These are phyloP conservation scores for Sciurus vulgaris DNA, from an alignment of 2,797 vertebrate species.

Conservation along the genomic window DNA sequence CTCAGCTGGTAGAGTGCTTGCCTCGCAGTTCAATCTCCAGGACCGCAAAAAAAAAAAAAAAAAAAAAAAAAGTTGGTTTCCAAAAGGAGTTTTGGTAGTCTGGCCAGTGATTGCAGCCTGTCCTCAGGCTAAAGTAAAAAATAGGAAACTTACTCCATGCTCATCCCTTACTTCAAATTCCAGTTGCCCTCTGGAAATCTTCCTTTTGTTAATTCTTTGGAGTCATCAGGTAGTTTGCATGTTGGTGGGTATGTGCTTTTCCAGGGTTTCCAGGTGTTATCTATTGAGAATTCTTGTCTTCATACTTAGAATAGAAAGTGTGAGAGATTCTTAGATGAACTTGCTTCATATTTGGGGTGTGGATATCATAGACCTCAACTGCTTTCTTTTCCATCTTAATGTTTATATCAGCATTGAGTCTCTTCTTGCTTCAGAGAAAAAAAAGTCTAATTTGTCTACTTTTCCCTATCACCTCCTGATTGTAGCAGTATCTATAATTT, in stretches of 20 bases:
- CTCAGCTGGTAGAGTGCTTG: too few relatives aligned
- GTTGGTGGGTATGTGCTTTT: neutral
- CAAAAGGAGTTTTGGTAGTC: slow-evolving; percentile 37
- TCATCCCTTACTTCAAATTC: slow-evolving; percentile 31
- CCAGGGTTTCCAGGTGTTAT: slow-evolving; percentile 48
- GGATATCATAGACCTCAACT: neutral
- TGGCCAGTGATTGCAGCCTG: slow-evolving; percentile 37
- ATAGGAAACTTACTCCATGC: neutral
- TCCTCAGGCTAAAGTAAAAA: slow-evolving; percentile 58
- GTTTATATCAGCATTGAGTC: neutral
- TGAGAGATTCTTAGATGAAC: slow-evolving; percentile 55
- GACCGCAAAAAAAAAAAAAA: too few relatives aligned
- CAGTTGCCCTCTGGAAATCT: slow-evolving; percentile 24
- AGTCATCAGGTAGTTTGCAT: neutral
- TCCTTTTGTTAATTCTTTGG: slow-evolving; percentile 52
- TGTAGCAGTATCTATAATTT: slow-evolving; percentile 48
- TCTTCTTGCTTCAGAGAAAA: slow-evolving; percentile 52
- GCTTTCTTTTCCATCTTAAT: slow-evolving; percentile 55
- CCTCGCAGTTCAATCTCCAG: too few relatives aligned
- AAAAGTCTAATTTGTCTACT: slow-evolving; percentile 11
- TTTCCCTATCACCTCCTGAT: neutral
- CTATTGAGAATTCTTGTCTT: slow-evolving; percentile 37
- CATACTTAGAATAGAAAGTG: slow-evolving; percentile 42
- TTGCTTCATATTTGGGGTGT: slow-evolving; percentile 1
- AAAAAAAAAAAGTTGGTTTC: too few relatives aligned